Conservation (phyloP, 1,140 invertebrate genomes). For the Drosophila takahashii region DNA sequence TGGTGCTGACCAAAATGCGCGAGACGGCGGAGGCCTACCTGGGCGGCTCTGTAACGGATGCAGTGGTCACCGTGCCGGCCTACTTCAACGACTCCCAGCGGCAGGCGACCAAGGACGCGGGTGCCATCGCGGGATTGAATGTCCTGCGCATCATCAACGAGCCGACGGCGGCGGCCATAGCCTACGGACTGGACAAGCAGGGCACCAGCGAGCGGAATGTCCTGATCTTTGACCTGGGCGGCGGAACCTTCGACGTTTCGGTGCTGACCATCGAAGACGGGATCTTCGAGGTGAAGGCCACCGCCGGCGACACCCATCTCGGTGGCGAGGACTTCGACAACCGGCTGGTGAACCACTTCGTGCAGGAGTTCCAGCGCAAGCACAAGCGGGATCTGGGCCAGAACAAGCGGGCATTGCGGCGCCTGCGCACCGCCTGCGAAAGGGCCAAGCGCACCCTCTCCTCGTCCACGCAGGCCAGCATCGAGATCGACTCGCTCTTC, state of each 20-base stretch:
- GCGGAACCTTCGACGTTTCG: slow-evolving; percentile 99
- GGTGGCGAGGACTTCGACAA: slow-evolving; percentile 98
- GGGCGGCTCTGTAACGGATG: slow-evolving; percentile 94
- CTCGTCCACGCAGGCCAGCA: slow-evolving; percentile 95
- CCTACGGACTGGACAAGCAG: slow-evolving; percentile 99
- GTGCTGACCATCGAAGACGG: slow-evolving; percentile 98
- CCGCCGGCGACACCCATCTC: slow-evolving; percentile 98
- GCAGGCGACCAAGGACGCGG: slow-evolving; percentile 96
- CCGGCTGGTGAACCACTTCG: slow-evolving; percentile 97
- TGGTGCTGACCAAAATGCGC: slow-evolving; percentile 97
- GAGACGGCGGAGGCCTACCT: slow-evolving; percentile 97
- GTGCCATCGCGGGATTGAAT: slow-evolving; percentile 93
- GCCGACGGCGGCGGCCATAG: slow-evolving; percentile 99
- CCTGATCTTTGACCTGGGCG: slow-evolving; percentile 97
- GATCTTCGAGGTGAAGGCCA: slow-evolving; percentile 98
- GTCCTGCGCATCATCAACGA: slow-evolving; percentile 97
- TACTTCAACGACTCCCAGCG: slow-evolving; percentile 97
- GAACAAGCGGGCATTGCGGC: slow-evolving; percentile 95
- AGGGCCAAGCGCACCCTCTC: slow-evolving; percentile 97
- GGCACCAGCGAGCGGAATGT: slow-evolving; percentile 92
- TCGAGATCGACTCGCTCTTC: slow-evolving; percentile 97
- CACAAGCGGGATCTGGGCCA: slow-evolving; percentile 96
- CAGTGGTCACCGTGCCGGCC: slow-evolving; percentile 95
- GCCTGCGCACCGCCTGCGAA: slow-evolving; percentile 97
- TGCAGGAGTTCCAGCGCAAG: slow-evolving; percentile 98